Conservation (phyloP, 2,888 invertebrate genomes). For the Tridacna crocea region DNA sequence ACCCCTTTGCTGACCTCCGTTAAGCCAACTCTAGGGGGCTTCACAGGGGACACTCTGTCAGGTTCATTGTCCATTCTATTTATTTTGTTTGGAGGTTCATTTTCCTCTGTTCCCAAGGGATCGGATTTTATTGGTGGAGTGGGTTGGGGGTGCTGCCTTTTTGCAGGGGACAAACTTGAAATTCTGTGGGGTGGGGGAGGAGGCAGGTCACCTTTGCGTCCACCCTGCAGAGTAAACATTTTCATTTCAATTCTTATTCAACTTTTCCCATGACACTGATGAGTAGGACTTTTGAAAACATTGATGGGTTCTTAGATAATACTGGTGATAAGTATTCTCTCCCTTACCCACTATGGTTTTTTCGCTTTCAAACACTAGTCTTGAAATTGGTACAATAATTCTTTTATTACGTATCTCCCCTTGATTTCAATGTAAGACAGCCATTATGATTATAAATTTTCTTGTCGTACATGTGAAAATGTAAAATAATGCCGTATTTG, state of each 20-base stretch:
- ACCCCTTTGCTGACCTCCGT: background rate
- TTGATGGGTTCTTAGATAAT: no score
- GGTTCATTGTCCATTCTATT: conserved; percentile 33
- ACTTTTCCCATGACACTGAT: background rate
- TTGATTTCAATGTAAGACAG: no score
- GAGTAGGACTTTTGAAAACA: background rate
- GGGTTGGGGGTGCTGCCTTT: conserved; percentile 48
- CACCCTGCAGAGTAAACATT: conserved; percentile 18
- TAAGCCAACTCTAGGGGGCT: conserved; percentile 15
- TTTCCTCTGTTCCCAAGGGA: background rate
- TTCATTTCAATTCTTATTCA: background rate
- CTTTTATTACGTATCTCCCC: no score
- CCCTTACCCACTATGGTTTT: no score
- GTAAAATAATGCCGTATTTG: no score
- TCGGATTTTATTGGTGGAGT: conserved; percentile 48
- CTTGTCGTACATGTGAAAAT: no score
- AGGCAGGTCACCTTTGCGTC: conserved; percentile 48
- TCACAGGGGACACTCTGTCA: conserved; percentile 20
- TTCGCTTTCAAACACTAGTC: no score
- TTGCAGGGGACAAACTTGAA: conserved; percentile 55
- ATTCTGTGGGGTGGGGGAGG: conserved; percentile 66
- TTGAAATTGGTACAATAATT: no score
- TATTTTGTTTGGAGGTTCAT: conserved; percentile 45
- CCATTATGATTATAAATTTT: no score
- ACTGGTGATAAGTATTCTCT: no score